Evolutionary conservation across 2,888 invertebrate species (phyloP).

Genomic region (Hydrotaea diabolus): DNA sequence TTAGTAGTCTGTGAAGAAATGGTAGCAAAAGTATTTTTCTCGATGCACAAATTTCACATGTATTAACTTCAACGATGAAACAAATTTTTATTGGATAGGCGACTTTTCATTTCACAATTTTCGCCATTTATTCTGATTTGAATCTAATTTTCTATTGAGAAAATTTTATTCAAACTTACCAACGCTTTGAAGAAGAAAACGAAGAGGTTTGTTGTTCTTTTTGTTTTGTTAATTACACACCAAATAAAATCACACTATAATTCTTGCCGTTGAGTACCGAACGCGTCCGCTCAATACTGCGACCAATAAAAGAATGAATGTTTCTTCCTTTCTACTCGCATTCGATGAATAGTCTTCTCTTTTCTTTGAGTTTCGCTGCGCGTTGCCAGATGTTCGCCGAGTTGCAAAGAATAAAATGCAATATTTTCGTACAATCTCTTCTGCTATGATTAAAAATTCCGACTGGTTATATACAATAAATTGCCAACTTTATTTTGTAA

Average conservation of each 20-base stretch:
- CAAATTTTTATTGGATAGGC: constrained; percentile 26
- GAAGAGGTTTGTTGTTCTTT: constrained; percentile 32
- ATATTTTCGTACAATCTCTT: too few relatives aligned
- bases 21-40: constrained; percentile 48
- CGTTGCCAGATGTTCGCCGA: too few relatives aligned
- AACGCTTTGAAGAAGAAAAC: constrained; percentile 15
- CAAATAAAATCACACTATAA: not conserved
- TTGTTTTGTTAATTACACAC: not conserved
- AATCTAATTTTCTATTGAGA: constrained; percentile 14
- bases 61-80: not conserved
- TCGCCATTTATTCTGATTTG: not conserved
- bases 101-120: constrained; percentile 3
- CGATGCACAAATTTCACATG: constrained; percentile 29
- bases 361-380: too few relatives aligned
- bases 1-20: constrained; percentile 53
- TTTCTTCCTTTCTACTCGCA: too few relatives aligned
- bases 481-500: too few relatives aligned
- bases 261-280: not conserved
- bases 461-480: too few relatives aligned
- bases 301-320: constrained; percentile 65
- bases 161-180: constrained; percentile 54
- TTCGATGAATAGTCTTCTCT: too few relatives aligned
- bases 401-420: too few relatives aligned
- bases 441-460: too few relatives aligned
- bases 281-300: constrained; percentile 56